A percentile compares a stretch with the other conserved stretches of the same genome.
Conservation (phyloP, 1,140 invertebrate genomes). For the Caerostris extrusa region DNA sequence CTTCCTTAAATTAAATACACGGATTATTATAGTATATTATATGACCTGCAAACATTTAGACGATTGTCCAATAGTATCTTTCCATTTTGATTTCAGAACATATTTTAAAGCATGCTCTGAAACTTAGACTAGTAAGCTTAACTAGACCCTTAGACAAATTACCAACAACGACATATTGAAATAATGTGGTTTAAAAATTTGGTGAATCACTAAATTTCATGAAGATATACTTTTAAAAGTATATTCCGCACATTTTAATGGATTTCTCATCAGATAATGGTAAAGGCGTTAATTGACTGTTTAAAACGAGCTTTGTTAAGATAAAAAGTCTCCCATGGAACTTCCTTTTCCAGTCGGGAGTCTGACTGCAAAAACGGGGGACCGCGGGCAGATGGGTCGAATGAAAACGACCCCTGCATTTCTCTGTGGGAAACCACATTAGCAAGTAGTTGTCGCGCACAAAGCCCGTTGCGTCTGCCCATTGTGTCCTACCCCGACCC, state of each 20-base stretch:
- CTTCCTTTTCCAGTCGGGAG: neutral
- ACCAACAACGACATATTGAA: neutral
- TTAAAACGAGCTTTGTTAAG: neutral
- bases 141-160: too few relatives aligned
- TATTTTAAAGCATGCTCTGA: too few relatives aligned
- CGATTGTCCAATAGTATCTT: too few relatives aligned
- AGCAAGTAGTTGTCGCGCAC: constrained; percentile 24
- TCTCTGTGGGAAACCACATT: neutral
- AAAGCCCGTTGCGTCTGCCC: neutral
- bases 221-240: neutral
- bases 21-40: too few relatives aligned
- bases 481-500: neutral
- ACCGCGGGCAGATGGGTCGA: constrained; percentile 12
- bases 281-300: neutral
- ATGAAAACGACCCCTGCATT: neutral
- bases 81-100: too few relatives aligned
- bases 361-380: neutral
- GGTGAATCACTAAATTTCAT: neutral
- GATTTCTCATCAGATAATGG: neutral
- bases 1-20: too few relatives aligned
- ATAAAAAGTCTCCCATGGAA: neutral
- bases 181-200: neutral
- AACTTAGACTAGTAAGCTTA: too few relatives aligned
- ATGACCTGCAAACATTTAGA: too few relatives aligned
- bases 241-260: neutral